Conservation (phyloP, 2,888 invertebrate species). For the Orchesella flavescens region DNA sequence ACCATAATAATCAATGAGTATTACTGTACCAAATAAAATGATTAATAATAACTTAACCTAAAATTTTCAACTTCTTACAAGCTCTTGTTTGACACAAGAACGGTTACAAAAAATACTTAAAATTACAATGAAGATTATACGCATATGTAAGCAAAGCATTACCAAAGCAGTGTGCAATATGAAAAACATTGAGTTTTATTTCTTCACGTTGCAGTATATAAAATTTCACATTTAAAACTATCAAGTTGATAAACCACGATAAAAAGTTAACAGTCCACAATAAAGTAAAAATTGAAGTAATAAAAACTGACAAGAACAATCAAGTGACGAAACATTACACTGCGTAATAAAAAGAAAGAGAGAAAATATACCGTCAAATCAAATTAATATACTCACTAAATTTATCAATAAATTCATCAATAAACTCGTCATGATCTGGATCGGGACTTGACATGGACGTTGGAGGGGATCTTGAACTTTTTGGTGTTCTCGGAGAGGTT, state of each 20-base stretch:
- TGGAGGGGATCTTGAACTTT: slow-evolving; percentile 57
- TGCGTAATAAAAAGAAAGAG: slow-evolving; percentile 18
- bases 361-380: slow-evolving; percentile 34
- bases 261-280: not conserved
- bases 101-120: no score
- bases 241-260: not conserved
- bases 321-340: slow-evolving; percentile 7
- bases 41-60: no score
- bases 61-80: no score
- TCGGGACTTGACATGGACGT: slow-evolving; percentile 43
- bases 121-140: no score
- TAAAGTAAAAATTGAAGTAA: not conserved
- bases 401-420: slow-evolving; percentile 62
- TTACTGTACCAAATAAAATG: no score
- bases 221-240: no score
- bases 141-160: no score
- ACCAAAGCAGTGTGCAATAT: no score
- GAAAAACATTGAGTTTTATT: no score
- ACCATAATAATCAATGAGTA: not conserved
- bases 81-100: no score
- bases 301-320: not conserved
- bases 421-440: slow-evolving; percentile 58
- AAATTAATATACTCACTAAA: slow-evolving; percentile 55
- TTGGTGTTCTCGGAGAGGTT: slow-evolving; percentile 60
- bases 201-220: no score